Evolutionary conservation across 2,113 vertebrate species (phyloP).

Genomic region (Cyprinus carpio): DNA sequence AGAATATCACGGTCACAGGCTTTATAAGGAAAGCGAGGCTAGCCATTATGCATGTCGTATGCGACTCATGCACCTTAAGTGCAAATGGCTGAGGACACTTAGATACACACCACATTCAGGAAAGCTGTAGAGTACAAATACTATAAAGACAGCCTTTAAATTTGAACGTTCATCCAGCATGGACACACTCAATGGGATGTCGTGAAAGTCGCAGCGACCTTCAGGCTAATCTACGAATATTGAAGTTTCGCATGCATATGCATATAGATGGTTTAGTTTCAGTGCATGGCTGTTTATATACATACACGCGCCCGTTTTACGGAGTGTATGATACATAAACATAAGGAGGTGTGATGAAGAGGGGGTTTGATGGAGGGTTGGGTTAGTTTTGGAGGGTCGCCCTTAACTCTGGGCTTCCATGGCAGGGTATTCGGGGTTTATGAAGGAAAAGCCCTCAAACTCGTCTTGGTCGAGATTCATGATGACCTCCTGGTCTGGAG

Average conservation of each 20-base stretch:
- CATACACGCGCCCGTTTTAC: slow-evolving; percentile 30
- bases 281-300: slow-evolving; percentile 35
- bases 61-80: slow-evolving; percentile 40
- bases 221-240: slow-evolving; percentile 3
- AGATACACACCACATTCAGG: slow-evolving; percentile 7
- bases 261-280: slow-evolving; percentile 36
- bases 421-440: slow-evolving; percentile 91
- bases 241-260: slow-evolving; percentile 46
- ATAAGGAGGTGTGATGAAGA: slow-evolving; percentile 33
- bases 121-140: slow-evolving; percentile 6
- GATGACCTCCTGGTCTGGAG: slow-evolving; percentile 98
- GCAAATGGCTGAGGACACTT: slow-evolving; percentile 18
- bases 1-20: slow-evolving; percentile 55
- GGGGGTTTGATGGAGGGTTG: slow-evolving; percentile 10
- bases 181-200: slow-evolving; percentile 21
- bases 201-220: neutral
- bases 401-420: slow-evolving; percentile 82
- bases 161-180: slow-evolving; percentile 15
- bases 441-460: slow-evolving; percentile 98
- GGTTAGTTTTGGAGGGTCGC: slow-evolving; percentile 34
- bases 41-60: slow-evolving; percentile 41
- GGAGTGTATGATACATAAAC: slow-evolving; percentile 37
- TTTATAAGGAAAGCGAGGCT: slow-evolving; percentile 21
- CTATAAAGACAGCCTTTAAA: slow-evolving; percentile 19
- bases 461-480: slow-evolving; percentile 99